These are phyloP conservation scores for Hippocampus kuda DNA, from an alignment of 2,797 vertebrate species.

Conservation along the genomic window DNA sequence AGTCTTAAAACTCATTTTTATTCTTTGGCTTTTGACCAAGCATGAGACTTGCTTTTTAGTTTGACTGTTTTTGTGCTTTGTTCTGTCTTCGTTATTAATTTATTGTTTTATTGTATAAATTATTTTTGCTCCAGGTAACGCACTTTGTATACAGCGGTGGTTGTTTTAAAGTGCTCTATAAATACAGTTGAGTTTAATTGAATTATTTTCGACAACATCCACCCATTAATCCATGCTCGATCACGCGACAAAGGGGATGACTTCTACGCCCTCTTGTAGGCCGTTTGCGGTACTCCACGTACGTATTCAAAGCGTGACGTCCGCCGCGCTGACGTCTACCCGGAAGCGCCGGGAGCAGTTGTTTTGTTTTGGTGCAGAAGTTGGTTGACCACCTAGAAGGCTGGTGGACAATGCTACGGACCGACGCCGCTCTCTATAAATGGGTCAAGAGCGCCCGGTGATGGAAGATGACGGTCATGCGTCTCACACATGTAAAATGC, in stretches of 20 bases:
- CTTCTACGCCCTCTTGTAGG: not conserved
- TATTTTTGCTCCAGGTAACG: too few species aligned
- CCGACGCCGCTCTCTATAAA: conserved; percentile 22
- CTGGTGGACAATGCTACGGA: conserved; percentile 16
- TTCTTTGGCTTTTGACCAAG: too few species aligned
- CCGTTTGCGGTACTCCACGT: not conserved
- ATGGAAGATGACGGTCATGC: conserved; percentile 64
- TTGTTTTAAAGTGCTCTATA: too few species aligned
- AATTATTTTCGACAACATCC: not conserved
- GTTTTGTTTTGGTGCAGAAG: conserved; percentile 65
- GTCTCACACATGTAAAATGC: conserved; percentile 53
- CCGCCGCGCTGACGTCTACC: conserved; percentile 41
- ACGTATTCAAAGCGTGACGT: not conserved
- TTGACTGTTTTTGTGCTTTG: too few species aligned
- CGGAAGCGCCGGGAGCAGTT: conserved; percentile 61
- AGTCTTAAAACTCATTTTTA: too few species aligned
- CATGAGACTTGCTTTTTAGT: too few species aligned
- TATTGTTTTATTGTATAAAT: too few species aligned
- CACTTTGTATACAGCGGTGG: too few species aligned
- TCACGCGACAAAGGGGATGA: not conserved
- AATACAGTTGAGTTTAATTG: too few species aligned
- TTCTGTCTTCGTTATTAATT: too few species aligned
- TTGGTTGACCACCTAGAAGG: conserved; percentile 11
- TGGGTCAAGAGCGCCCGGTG: conserved; percentile 54
- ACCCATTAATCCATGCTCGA: conserved; percentile 25